Percentiles rank a stretch among this genome's conserved stretches.
phyloP scores from a whole-genome alignment of 1,140 invertebrate species.

The Heliconius nattereri region DNA sequence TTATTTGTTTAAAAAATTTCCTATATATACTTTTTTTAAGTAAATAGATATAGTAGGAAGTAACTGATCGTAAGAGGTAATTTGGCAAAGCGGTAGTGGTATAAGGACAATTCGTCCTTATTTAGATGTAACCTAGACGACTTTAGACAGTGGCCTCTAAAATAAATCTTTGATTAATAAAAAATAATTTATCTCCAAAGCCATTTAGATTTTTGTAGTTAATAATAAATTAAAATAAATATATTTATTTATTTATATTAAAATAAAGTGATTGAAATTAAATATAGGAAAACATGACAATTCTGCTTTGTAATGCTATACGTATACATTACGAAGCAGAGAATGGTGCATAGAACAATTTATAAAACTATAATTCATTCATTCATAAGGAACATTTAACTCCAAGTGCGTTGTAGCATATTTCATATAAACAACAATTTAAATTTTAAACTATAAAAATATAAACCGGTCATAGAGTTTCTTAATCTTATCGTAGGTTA shows the following conservation, averaged over 20 bases:
- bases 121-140: constrained; percentile 21
- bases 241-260: neutral
- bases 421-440: constrained; percentile 1
- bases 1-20: neutral
- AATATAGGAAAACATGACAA: neutral
- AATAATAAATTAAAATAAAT: neutral
- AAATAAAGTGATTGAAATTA: neutral
- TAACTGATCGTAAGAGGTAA: neutral
- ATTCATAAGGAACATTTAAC: constrained; percentile 11
- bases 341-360: neutral
- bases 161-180: neutral
- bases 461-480: constrained; percentile 6
- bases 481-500: constrained; percentile 33
- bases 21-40: neutral
- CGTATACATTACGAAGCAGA: neutral
- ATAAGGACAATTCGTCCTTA: constrained; percentile 20
- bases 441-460: neutral
- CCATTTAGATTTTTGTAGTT: too few species aligned
- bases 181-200: neutral
- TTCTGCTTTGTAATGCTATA: neutral
- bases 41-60: constrained; percentile 5
- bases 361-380: constrained; percentile 9
- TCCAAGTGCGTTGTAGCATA: neutral
- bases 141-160: constrained; percentile 10
- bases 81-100: constrained; percentile 15